A percentile compares a stretch with the other conserved stretches of the same genome.
phyloP scores from a whole-genome alignment of 2,888 invertebrate genomes.

The Sphaerophoria rueppellii region DNA sequence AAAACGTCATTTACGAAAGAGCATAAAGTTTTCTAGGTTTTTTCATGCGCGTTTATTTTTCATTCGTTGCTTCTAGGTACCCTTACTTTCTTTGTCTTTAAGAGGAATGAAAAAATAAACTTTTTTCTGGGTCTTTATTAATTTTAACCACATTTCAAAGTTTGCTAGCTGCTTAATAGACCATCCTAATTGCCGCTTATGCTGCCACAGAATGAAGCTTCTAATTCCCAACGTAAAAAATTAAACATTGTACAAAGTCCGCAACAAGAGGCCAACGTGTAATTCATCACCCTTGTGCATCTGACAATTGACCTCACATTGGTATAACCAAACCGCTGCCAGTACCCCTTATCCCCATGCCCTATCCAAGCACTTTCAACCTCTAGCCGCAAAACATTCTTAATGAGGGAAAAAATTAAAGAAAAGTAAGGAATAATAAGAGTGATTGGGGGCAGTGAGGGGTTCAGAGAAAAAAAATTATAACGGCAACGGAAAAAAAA shows the following conservation, averaged over 20 bases:
- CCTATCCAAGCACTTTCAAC: conserved; percentile 2
- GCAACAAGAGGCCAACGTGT: conserved; percentile 35
- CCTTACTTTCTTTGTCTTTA: neutral
- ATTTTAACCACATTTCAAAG: conserved; percentile 64
- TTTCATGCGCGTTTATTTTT: neutral
- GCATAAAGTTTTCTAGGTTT: conserved; percentile 39
- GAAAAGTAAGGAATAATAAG: conserved; percentile 31
- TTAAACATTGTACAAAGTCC: conserved; percentile 50
- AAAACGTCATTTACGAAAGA: conserved; percentile 57
- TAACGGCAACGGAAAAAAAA: conserved; percentile 38
- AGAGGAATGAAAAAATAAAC: conserved; percentile 22
- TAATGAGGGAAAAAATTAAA: conserved; percentile 62
- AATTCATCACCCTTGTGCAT: conserved; percentile 67
- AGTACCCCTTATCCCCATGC: neutral
- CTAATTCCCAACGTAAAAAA: conserved; percentile 42
- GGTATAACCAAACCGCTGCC: neutral
- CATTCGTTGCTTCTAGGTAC: neutral
- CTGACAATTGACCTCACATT: conserved; percentile 66
- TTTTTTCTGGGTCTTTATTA: conserved; percentile 58
- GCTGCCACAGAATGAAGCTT: conserved; percentile 3
- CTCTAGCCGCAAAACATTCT: conserved; percentile 66
- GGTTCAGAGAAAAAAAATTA: conserved; percentile 16
- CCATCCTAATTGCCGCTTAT: conserved; percentile 67
- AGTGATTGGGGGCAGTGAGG: neutral
- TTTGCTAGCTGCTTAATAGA: conserved; percentile 63